Base-by-base conservation (phyloP, 2,113 vertebrate species). In the Myxocyprinus asiaticus region DNA sequence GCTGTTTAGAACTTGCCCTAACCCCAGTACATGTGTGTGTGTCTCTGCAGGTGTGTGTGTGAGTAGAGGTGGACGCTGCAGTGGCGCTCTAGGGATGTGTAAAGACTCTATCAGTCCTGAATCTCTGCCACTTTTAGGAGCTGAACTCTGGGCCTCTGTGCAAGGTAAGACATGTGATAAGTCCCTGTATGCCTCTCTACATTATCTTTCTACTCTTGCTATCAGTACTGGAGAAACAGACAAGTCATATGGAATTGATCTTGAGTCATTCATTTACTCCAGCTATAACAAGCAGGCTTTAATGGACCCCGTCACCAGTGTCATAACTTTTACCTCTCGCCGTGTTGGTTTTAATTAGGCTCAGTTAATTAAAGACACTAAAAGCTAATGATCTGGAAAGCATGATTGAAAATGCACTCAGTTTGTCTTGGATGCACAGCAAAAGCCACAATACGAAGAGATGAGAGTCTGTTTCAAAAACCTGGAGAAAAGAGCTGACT, bases 151-250 rank as follows among this genome's bases (percentile, higher is more conserved):
- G 78, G 69, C 44, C 11, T 66, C 55, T 67, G 47, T 53, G 42
- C 62, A 55, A 51, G 63, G 67, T 73, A 73, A 15, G 64, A 50
- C 5, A 6, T 7, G 12, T 11, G n/a, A 63, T 51, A 56, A 44
- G 79, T 80, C 48, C 15, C 51, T 51, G 17, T n/a, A 81, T 81
- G 73, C 59, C 75, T 85, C 76, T 64, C 77, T 44, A 65, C 76
- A 48, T 2, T 45, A 17, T 33, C 42, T 44, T 61, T 42, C 50
- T 55, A 76, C 67, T 79, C 48, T 75, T 67, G 12, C 5, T 22
- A 7, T 47, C 64, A 48, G 71, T 8, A 33, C 22, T 33, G 22
- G 22, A 12, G 59, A 65, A 65, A 65, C 33, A 50, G 72, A 42
- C 17, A 51, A 43, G 48, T 10, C 73, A 43, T 10, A 10, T 53